Base-by-base conservation (phyloP, 1,140 invertebrate genomes). In the Ectropis grisescens region DNA sequence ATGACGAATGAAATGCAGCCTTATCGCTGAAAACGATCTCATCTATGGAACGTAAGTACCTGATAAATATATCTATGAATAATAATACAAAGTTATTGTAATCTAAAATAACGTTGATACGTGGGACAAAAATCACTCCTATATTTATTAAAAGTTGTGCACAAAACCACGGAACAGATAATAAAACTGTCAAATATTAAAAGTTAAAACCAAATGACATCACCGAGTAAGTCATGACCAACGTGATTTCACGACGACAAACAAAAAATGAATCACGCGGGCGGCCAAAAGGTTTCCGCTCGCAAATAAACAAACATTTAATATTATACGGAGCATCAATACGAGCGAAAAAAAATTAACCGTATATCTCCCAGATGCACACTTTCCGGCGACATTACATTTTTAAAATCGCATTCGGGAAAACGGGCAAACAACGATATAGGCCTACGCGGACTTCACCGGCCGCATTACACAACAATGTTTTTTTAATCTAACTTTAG, bases 401-500 rank as follows among this genome's bases (percentile, higher is more conserved):
- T 81, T 80, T 81, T 76, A 78, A 79, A 81, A 71, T 58, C 68
- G 59, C 60, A 69, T 72, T 65, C 64, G 28, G 49, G 49, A 44
- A 57, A 60, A 11, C 32, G n/a, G 26, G 27, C 41, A 42, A 30
- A 26, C 36, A 23, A 27, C 38, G 56, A 67, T 65, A 68, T 81
- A 76, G 76, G 76, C 76, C 76, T 81, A 81, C 60, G 40, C 54
- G 51, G 57, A 55, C 40, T n/a, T n/a, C n/a, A n/a, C n/a, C n/a
- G n/a, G 35, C 31, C 46, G 47, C 61, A 66, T 55, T 34, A 39
- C 41, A 52, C 47, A 57, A 56, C 58, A 64, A 26, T n/a, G 61
- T 74, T 76, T 76, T 22, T 79, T 79, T 81, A 81, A 81, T 81
- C 74, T 70, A 81, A 81, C 76, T 81, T 81, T 70, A 66, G 62